A percentile compares a stretch with the other conserved stretches of the same genome.
These are phyloP conservation scores for Cremastinae sp. DNA, from an alignment of 2,888 invertebrate species.

Conservation along the genomic window DNA sequence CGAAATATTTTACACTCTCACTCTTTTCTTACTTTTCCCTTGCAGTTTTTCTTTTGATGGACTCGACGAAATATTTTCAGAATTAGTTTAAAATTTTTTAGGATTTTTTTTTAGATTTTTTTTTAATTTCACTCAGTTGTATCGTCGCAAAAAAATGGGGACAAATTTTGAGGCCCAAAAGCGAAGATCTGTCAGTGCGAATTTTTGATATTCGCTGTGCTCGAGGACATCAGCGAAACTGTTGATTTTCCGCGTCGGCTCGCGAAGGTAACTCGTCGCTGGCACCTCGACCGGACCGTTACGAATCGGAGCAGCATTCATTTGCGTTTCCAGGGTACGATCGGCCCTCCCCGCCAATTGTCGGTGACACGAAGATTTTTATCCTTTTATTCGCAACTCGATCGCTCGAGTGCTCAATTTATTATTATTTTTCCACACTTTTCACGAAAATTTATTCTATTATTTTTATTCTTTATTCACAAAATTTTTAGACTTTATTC, in stretches of 20 bases:
- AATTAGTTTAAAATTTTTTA: no score
- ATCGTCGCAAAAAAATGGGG: conserved; percentile 7
- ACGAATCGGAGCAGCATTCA: conserved; percentile 29
- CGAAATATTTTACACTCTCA: no score
- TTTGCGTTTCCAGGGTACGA: conserved; percentile 41
- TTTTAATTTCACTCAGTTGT: no score
- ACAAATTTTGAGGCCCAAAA: conserved; percentile 6
- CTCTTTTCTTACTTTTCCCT: no score
- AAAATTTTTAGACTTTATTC: no score
- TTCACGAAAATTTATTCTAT: conserved; percentile 7
- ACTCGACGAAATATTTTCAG: no score
- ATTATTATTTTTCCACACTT: conserved; percentile 30
- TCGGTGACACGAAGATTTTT: background rate
- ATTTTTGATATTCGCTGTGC: conserved; percentile 23
- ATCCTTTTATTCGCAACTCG: background rate
- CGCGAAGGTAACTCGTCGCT: conserved; percentile 25
- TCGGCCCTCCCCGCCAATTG: conserved; percentile 22
- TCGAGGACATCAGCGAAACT: conserved; percentile 28
- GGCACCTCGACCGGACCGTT: conserved; percentile 23
- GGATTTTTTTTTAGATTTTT: no score
- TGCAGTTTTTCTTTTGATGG: no score
- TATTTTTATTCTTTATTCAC: no score
- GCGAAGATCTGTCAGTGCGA: conserved; percentile 18
- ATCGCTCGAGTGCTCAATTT: no score
- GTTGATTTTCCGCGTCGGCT: conserved; percentile 37